A percentile compares a stretch with the other conserved stretches of the same genome.
Evolutionary conservation across 2,797 vertebrate genomes (phyloP).

Genomic region (Ciconia nigra): DNA sequence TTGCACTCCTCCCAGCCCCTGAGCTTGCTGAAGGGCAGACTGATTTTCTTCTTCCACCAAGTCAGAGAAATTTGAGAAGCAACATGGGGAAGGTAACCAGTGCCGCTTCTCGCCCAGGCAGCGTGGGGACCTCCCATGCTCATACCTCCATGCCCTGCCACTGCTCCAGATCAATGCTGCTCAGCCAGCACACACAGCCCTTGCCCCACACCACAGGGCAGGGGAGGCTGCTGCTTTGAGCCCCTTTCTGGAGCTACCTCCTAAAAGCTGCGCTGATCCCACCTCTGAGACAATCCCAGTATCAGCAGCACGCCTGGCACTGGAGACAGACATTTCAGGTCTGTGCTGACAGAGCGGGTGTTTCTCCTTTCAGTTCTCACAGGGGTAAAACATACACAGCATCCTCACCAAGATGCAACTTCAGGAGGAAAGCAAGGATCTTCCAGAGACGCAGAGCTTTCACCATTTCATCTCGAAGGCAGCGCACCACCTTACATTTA

Average conservation of each 20-base stretch:
- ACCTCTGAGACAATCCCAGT: fast-evolving
- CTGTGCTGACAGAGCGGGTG: neutral
- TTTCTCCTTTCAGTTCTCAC: neutral
- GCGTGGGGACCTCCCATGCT: fast-evolving
- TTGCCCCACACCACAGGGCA: fast-evolving
- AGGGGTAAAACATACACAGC: neutral
- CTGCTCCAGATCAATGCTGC: neutral
- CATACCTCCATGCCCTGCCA: neutral
- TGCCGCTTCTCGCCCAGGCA: fast-evolving
- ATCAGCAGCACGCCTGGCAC: neutral
- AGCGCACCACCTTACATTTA: neutral
- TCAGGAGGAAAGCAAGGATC: neutral
- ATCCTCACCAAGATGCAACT: neutral
- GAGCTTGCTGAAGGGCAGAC: neutral
- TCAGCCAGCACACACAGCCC: neutral
- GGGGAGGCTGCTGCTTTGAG: neutral
- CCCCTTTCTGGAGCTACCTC: neutral
- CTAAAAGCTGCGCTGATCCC: neutral
- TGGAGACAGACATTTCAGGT: fast-evolving
- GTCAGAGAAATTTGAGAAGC: neutral
- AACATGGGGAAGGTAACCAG: fast-evolving
- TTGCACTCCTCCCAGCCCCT: neutral
- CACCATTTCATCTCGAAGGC: neutral
- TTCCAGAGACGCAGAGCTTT: neutral
- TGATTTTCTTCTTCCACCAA: neutral